These are phyloP conservation scores for Conus betulinus DNA, from an alignment of 1,140 invertebrate genomes.

Conservation along the genomic window DNA sequence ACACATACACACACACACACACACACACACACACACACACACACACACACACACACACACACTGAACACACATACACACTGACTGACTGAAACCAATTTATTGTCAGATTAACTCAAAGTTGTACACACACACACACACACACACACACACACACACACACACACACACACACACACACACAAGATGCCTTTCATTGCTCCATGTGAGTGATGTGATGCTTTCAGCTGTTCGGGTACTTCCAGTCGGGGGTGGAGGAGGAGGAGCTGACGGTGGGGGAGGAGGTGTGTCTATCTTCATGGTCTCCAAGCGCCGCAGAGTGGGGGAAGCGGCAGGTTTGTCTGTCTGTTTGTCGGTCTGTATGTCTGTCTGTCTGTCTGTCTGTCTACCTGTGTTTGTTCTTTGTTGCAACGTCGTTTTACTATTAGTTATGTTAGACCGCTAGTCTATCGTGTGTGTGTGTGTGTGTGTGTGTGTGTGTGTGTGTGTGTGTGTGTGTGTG, in stretches of 20 bases:
- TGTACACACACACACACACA: no score
- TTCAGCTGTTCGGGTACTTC: conserved; percentile 71
- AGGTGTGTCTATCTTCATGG: conserved; percentile 71
- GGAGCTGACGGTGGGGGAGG: conserved; percentile 67
- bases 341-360: background rate
- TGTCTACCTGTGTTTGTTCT: background rate
- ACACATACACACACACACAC: no score
- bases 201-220: conserved; percentile 18
- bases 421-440: background rate
- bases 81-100: no score
- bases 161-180: no score
- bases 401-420: background rate
- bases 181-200: no score
- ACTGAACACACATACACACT: no score
- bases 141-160: no score
- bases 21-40: no score
- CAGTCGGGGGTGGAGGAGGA: conserved; percentile 67
- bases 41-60: no score
- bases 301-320: conserved; percentile 65
- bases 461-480: background rate
- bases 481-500: background rate
- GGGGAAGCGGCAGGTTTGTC: conserved; percentile 70
- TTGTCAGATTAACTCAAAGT: no score
- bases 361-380: background rate
- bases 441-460: background rate